Conservation (phyloP, 2,888 invertebrate species). For the Lobophora halterata region DNA sequence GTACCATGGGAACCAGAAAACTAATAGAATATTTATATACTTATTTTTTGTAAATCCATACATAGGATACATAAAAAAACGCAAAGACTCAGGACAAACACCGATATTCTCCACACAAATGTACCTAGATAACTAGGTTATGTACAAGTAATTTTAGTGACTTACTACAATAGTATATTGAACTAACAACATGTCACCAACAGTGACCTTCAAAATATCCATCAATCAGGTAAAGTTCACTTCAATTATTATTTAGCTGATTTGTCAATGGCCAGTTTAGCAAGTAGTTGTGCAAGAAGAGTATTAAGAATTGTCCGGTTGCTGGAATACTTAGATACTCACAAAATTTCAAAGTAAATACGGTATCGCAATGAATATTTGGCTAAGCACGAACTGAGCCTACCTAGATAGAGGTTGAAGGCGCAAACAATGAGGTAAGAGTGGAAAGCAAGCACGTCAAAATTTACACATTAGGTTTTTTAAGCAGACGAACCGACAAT, state of each 20-base stretch:
- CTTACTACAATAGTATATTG: too few relatives aligned
- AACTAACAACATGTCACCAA: constrained; percentile 20
- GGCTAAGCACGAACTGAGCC: constrained; percentile 37
- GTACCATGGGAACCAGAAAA: too few relatives aligned
- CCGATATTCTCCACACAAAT: too few relatives aligned
- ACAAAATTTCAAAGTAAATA: constrained; percentile 27
- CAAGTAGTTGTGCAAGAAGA: constrained; percentile 23
- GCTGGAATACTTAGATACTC: constrained; percentile 10
- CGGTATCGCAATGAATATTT: constrained; percentile 33
- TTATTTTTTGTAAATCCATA: too few relatives aligned
- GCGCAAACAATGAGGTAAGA: constrained; percentile 48
- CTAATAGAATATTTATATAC: too few relatives aligned
- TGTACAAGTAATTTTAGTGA: too few relatives aligned
- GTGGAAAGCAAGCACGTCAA: constrained; percentile 37
- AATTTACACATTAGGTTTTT: constrained; percentile 33
- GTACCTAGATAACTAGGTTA: too few relatives aligned
- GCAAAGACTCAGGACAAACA: too few relatives aligned
- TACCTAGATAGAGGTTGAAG: constrained; percentile 44
- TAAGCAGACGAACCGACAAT: constrained; percentile 19
- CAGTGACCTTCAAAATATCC: constrained; percentile 28
- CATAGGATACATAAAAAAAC: too few relatives aligned
- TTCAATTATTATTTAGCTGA: constrained; percentile 24
- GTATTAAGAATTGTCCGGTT: constrained; percentile 16
- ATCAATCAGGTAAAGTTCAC: constrained; percentile 25
- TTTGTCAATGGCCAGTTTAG: constrained; percentile 29